Conservation (phyloP, 2,113 vertebrate genomes). For the Melanerpes aurifrons region DNA sequence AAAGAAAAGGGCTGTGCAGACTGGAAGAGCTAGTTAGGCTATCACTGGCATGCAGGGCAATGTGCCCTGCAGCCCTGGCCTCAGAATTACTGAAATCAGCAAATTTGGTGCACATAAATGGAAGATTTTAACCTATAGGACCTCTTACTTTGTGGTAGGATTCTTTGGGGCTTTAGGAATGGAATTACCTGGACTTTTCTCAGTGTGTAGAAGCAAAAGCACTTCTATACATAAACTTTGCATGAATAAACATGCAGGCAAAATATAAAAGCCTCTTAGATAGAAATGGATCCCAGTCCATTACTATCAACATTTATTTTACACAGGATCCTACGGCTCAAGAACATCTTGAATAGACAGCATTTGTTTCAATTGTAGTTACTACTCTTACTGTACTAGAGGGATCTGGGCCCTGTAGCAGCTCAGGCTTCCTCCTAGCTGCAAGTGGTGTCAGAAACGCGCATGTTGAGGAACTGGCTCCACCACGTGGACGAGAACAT, state of each 20-base stretch:
- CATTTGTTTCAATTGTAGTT: not conserved
- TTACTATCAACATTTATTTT: not conserved
- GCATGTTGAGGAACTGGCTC: constrained; percentile 30
- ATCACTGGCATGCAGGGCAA: not conserved
- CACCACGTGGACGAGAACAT: constrained; percentile 9
- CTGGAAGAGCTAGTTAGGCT: not conserved
- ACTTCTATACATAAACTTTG: not conserved
- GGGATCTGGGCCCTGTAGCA: not conserved
- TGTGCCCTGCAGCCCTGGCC: rapidly evolving
- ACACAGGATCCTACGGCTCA: not conserved
- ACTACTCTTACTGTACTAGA: not conserved
- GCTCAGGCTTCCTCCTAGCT: not conserved
- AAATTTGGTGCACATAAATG: not conserved
- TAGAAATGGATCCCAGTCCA: not conserved
- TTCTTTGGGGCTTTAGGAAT: not conserved
- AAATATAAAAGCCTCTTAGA: not conserved
- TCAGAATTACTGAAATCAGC: not conserved
- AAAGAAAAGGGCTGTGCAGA: not conserved
- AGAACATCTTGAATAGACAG: not conserved
- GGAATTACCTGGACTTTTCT: not conserved
- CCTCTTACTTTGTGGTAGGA: not conserved
- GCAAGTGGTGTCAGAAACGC: not conserved
- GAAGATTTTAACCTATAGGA: not conserved
- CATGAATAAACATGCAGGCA: not conserved
- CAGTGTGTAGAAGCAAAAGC: not conserved